phyloP scores from a whole-genome alignment of 2,888 invertebrate genomes.

The Drosophila siamana region DNA sequence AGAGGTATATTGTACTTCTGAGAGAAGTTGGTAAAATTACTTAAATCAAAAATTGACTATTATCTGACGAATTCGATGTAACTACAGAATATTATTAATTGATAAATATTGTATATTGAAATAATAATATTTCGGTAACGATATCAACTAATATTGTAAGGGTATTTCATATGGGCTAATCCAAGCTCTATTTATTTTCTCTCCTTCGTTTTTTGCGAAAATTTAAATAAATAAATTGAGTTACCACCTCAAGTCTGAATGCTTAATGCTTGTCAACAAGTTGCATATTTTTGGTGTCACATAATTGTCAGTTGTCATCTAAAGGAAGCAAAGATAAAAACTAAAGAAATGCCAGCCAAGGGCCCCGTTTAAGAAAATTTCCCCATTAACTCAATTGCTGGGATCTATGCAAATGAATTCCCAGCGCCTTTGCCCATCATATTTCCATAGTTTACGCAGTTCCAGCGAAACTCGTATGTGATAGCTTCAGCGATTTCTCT shows the following conservation, averaged over 20 bases:
- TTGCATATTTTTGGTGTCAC: slow-evolving; percentile 66
- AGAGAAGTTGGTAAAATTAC: neutral
- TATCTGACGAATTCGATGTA: too few relatives aligned
- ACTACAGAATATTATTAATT: too few relatives aligned
- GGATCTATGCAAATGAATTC: slow-evolving; percentile 70
- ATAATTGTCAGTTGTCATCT: slow-evolving; percentile 53
- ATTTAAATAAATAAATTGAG: slow-evolving; percentile 85
- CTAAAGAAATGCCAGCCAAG: slow-evolving; percentile 20
- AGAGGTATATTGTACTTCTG: neutral
- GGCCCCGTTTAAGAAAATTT: slow-evolving; percentile 66
- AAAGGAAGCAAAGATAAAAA: neutral
- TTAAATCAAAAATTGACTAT: too few relatives aligned
- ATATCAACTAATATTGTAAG: neutral
- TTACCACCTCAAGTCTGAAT: slow-evolving; percentile 78
- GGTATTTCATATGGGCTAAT: neutral
- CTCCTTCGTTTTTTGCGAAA: slow-evolving; percentile 38
- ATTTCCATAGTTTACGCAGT: slow-evolving; percentile 41
- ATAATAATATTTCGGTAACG: neutral
- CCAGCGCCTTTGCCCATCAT: slow-evolving; percentile 29
- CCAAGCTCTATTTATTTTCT: neutral
- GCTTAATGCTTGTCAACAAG: slow-evolving; percentile 74
- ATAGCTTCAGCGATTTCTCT: slow-evolving; percentile 78
- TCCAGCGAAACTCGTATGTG: slow-evolving; percentile 43
- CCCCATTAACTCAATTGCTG: slow-evolving; percentile 73
- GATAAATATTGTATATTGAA: neutral